Percentiles rank a stretch among this genome's conserved stretches.
Conservation (phyloP, 2,888 invertebrate species). For the Synanthedon tipuliformis region DNA sequence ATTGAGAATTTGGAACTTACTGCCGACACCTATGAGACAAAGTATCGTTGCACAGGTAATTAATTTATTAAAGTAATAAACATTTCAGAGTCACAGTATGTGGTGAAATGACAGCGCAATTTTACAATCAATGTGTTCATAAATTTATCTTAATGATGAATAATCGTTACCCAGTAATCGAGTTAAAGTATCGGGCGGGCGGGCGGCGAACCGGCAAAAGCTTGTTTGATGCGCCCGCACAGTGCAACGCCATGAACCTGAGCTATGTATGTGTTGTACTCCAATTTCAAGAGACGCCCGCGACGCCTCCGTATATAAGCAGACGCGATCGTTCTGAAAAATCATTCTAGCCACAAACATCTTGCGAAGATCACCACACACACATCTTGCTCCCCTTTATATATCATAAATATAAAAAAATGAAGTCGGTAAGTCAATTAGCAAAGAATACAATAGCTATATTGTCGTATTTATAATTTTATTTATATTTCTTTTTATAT, state of each 20-base stretch:
- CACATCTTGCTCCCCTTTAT: conserved; percentile 21
- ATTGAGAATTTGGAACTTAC: no score
- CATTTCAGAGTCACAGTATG: not conserved
- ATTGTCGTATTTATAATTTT: not conserved
- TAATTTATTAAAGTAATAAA: not conserved
- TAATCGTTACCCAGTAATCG: not conserved
- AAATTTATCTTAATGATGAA: not conserved
- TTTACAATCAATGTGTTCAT: not conserved
- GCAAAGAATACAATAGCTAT: not conserved
- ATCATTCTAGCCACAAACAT: conserved; percentile 61
- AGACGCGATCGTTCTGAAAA: conserved; percentile 50
- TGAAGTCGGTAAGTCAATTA: conserved; percentile 57
- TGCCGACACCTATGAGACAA: no score
- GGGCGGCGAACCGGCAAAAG: not conserved
- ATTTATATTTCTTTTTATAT: not conserved
- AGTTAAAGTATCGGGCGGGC: not conserved
- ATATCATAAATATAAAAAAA: conserved; percentile 22
- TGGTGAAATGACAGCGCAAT: no score
- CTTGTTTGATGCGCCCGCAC: conserved; percentile 18
- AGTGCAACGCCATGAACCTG: conserved; percentile 8
- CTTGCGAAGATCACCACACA: conserved; percentile 44
- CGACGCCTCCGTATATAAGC: conserved; percentile 52
- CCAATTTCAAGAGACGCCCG: conserved; percentile 54
- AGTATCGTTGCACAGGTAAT: not conserved
- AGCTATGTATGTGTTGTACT: conserved; percentile 28